A percentile compares a stretch with the other conserved stretches of the same genome.
Conservation (phyloP, 2,797 vertebrate species). For the Sciaenops ocellatus region DNA sequence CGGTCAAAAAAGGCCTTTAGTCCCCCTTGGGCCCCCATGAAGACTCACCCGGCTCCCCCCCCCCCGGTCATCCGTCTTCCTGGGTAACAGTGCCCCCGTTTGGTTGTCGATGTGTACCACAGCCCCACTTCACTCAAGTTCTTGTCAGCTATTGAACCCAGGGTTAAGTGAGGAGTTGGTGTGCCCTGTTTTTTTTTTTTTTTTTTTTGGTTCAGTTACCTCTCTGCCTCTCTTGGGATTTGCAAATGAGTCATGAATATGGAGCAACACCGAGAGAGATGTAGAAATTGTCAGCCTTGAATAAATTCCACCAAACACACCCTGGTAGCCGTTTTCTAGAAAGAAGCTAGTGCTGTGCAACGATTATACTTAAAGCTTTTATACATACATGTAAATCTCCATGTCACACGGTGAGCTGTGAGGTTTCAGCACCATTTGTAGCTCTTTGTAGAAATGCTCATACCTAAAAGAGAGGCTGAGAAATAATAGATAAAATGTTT, state of each 20-base stretch:
- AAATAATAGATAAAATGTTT: background rate
- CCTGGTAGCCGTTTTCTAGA: constrained; percentile 42
- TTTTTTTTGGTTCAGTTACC: constrained; percentile 42
- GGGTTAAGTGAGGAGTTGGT: constrained; percentile 55
- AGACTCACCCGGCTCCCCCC: constrained; percentile 48
- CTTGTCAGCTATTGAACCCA: constrained; percentile 63
- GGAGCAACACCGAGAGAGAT: constrained; percentile 64
- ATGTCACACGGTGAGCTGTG: constrained; percentile 19
- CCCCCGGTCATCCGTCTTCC: constrained; percentile 42
- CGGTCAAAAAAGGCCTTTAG: constrained; percentile 80
- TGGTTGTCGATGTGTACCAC: constrained; percentile 66
- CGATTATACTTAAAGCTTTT: constrained; percentile 26
- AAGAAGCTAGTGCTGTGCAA: constrained; percentile 24
- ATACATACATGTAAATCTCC: constrained; percentile 6
- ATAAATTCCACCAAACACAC: constrained; percentile 59
- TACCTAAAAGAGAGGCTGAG: constrained; percentile 10
- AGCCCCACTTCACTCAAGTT: constrained; percentile 46
- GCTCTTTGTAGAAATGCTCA: constrained; percentile 4
- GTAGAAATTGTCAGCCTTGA: constrained; percentile 61
- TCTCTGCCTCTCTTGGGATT: constrained; percentile 64
- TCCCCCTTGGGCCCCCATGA: constrained; percentile 71
- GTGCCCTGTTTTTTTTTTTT: constrained; percentile 36
- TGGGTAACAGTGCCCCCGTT: constrained; percentile 87
- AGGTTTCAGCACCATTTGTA: constrained; percentile 33
- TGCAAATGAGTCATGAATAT: constrained; percentile 74